phyloP scores from a whole-genome alignment of 2,888 invertebrate genomes.

The Panorpa germanica region DNA sequence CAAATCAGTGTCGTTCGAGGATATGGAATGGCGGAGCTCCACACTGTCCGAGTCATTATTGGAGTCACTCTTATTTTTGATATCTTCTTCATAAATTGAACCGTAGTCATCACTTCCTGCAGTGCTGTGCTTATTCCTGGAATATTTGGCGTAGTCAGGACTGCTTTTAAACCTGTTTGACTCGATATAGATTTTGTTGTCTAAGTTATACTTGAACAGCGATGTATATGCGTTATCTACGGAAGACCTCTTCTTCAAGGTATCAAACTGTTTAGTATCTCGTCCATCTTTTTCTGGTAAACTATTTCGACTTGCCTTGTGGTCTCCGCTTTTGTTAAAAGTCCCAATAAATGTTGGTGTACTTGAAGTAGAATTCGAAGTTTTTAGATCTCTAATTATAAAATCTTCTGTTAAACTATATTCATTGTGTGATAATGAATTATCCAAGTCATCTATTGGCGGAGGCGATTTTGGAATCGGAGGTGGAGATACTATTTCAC shows the following conservation, averaged over 20 bases:
- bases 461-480: slow-evolving; percentile 60
- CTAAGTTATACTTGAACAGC: too few species aligned
- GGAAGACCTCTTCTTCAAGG: too few species aligned
- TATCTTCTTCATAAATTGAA: too few species aligned
- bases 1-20: slow-evolving; percentile 26
- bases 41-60: slow-evolving; percentile 30
- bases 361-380: slow-evolving; percentile 22
- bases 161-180: too few species aligned
- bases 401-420: slow-evolving; percentile 18
- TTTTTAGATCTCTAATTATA: slow-evolving; percentile 21
- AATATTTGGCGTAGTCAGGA: too few species aligned
- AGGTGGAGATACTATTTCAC: slow-evolving; percentile 60
- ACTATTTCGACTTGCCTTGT: slow-evolving; percentile 21
- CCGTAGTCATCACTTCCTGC: too few species aligned
- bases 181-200: too few species aligned
- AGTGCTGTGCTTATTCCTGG: too few species aligned
- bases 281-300: too few species aligned
- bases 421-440: slow-evolving; percentile 27
- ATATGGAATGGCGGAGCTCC: slow-evolving; percentile 30
- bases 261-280: too few species aligned
- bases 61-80: slow-evolving; percentile 25
- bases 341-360: slow-evolving; percentile 21
- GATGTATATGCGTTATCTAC: too few species aligned
- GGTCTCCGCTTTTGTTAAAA: slow-evolving; percentile 17
- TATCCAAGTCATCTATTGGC: slow-evolving; percentile 50